Evolutionary conservation across 2,888 invertebrate genomes (phyloP).

Genomic region (Rhagophthalmus giganteus): DNA sequence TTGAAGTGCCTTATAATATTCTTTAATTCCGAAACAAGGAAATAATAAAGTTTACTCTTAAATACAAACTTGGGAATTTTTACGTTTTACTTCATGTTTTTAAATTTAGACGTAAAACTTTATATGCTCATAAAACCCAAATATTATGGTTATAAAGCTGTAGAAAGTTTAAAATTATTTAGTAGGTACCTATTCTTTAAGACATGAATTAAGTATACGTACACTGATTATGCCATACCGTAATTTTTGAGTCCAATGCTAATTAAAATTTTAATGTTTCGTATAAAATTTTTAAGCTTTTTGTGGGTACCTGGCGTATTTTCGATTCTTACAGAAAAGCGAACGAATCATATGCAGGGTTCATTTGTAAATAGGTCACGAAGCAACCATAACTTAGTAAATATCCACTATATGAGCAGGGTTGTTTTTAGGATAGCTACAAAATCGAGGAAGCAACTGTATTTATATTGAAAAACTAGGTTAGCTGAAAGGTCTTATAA

Average conservation of each 20-base stretch:
- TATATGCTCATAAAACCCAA: slow-evolving; percentile 28
- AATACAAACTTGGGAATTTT: slow-evolving; percentile 21
- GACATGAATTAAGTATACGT: slow-evolving; percentile 14
- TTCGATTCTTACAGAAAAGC: neutral
- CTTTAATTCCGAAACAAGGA: slow-evolving; percentile 9
- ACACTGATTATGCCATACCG: no score
- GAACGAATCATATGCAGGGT: slow-evolving; percentile 5
- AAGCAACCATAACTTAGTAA: slow-evolving; percentile 15
- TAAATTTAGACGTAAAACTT: slow-evolving; percentile 34
- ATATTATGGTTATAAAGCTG: slow-evolving; percentile 30
- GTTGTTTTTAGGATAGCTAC: slow-evolving; percentile 7
- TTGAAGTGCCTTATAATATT: slow-evolving; percentile 11
- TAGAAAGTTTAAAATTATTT: slow-evolving; percentile 24
- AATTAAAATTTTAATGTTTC: neutral
- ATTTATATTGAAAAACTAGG: slow-evolving; percentile 29
- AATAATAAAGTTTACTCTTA: slow-evolving; percentile 19
- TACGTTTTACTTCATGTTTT: slow-evolving; percentile 24
- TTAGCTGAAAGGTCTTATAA: slow-evolving; percentile 19
- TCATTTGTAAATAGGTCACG: slow-evolving; percentile 11
- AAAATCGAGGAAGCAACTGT: slow-evolving; percentile 11
- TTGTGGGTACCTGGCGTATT: neutral
- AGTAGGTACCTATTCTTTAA: slow-evolving; percentile 1
- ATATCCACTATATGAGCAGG: slow-evolving; percentile 14
- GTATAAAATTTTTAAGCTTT: no score
- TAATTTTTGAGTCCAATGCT: neutral